Evolutionary conservation across 2,797 vertebrate genomes (phyloP).

Genomic region (Euphonia xanthogaster): DNA sequence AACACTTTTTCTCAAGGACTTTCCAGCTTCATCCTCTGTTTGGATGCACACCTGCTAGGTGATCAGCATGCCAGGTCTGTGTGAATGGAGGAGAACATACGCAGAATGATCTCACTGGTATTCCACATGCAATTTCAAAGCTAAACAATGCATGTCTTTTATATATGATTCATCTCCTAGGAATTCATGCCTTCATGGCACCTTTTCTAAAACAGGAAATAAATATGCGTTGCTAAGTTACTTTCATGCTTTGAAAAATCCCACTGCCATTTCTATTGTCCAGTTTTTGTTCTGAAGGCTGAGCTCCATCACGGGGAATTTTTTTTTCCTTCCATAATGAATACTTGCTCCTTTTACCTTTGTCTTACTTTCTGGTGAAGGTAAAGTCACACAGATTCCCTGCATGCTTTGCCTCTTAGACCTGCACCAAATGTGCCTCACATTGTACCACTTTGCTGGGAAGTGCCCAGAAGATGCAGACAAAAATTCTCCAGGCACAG

Average conservation of each 20-base stretch:
- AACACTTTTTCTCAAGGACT: not conserved
- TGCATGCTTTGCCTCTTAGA: not conserved
- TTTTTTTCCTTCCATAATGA: not conserved
- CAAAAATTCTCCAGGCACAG: not conserved
- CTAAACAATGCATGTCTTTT: not conserved
- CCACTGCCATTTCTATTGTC: conserved; percentile 22
- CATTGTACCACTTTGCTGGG: not conserved
- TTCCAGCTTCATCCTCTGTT: not conserved
- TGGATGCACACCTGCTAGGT: not conserved
- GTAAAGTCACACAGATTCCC: not conserved
- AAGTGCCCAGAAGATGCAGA: not conserved
- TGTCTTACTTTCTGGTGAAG: not conserved
- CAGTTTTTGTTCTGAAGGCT: conserved; percentile 10
- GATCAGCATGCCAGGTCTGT: not conserved
- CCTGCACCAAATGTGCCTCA: not conserved
- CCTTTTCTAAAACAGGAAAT: conserved; percentile 68
- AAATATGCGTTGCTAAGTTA: conserved; percentile 64
- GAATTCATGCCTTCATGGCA: conserved; percentile 52
- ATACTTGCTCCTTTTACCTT: conserved; percentile 32
- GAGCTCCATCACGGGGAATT: not conserved
- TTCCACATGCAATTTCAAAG: not conserved
- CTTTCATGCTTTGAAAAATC: conserved; percentile 1
- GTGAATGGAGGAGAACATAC: not conserved
- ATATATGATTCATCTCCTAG: conserved; percentile 40
- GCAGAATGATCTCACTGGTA: not conserved